Percentiles rank a stretch among this genome's conserved stretches.
Conservation (phyloP, 1,140 invertebrate species). For the Octopus sinensis region DNA sequence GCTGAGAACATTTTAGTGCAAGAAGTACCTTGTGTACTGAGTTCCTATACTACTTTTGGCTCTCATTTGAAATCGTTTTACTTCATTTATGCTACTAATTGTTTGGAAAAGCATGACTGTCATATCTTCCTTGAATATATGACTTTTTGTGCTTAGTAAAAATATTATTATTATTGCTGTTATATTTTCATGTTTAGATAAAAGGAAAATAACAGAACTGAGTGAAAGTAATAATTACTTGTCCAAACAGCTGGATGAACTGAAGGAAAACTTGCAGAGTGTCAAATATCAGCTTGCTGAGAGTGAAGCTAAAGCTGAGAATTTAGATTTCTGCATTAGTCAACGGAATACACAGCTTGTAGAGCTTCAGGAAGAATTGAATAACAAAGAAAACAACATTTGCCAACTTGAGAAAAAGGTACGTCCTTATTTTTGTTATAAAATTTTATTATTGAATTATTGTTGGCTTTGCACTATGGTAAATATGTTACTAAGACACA, state of each 20-base stretch:
- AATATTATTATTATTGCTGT: no score
- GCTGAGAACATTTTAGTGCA: no score
- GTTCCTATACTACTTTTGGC: no score
- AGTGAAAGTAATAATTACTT: slow-evolving; percentile 32
- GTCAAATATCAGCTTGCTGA: slow-evolving; percentile 33
- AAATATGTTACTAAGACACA: no score
- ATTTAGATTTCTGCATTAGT: slow-evolving; percentile 40
- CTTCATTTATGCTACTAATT: no score
- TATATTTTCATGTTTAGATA: slow-evolving; percentile 24
- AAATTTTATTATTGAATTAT: background rate
- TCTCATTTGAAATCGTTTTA: no score
- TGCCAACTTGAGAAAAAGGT: slow-evolving; percentile 46
- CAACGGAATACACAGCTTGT: slow-evolving; percentile 48
- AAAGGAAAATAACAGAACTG: slow-evolving; percentile 37
- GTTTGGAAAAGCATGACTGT: no score
- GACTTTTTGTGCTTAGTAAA: no score
- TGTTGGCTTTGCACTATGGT: no score
- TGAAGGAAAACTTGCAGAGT: slow-evolving; percentile 31
- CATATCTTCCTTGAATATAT: no score
- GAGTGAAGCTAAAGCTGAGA: slow-evolving; percentile 36
- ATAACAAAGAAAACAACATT: slow-evolving; percentile 38
- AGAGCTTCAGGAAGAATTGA: slow-evolving; percentile 48
- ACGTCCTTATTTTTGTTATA: background rate
- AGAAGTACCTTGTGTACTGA: no score
- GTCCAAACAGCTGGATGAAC: slow-evolving; percentile 35